Conservation (phyloP, 1,140 invertebrate species). For the Aphis gossypii region DNA sequence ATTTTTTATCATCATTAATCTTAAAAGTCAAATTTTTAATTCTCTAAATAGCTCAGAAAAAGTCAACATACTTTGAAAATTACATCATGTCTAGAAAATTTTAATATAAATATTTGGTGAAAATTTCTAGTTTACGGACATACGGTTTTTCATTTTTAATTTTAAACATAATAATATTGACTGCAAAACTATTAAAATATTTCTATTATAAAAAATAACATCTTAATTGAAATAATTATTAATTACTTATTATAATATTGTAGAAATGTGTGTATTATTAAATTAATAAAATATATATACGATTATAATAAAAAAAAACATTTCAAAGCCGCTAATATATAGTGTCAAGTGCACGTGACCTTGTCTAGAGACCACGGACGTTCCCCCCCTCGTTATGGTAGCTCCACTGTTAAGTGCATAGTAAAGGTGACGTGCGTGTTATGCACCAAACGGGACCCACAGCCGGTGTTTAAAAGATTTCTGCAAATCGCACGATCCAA, state of each 20-base stretch:
- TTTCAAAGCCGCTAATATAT: background rate
- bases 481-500: conserved; percentile 5
- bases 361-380: background rate
- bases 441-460: background rate
- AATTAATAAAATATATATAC: background rate
- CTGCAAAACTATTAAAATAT: background rate
- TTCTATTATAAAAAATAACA: background rate
- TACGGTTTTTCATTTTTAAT: background rate
- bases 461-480: background rate
- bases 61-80: too few species aligned
- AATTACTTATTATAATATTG: background rate
- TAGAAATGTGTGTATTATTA: background rate
- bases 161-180: background rate
- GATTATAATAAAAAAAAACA: background rate
- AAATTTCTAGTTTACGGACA: background rate
- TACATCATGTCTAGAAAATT: background rate
- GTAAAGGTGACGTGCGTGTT: background rate
- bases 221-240: background rate
- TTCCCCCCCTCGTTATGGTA: background rate
- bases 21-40: too few species aligned
- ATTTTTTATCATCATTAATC: too few species aligned
- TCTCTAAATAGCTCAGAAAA: too few species aligned
- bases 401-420: background rate
- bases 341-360: conserved; percentile 38
- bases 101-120: background rate